A percentile compares a stretch with the other conserved stretches of the same genome.
Evolutionary conservation across 2,797 vertebrate genomes (phyloP).

Genomic region (Agapornis canus): DNA sequence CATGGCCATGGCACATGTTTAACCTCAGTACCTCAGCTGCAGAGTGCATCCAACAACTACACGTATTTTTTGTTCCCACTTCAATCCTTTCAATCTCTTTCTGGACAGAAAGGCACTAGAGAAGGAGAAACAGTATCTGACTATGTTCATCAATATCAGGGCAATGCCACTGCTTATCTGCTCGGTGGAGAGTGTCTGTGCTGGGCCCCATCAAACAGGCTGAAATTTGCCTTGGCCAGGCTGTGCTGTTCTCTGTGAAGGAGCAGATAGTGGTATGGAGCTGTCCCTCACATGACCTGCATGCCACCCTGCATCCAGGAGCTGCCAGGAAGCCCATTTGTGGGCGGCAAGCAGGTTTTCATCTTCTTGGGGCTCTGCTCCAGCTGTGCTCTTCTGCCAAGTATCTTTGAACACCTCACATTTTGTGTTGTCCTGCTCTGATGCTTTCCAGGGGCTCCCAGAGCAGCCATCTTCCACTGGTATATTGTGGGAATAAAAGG

Average conservation of each 20-base stretch:
- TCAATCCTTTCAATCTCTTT: neutral
- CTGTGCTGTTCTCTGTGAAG: neutral
- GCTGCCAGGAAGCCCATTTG: neutral
- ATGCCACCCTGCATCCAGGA: neutral
- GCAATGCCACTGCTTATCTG: neutral
- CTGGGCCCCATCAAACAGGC: neutral
- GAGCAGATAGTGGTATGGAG: neutral
- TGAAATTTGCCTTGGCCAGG: neutral
- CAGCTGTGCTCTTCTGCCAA: neutral
- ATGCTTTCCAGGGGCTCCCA: neutral
- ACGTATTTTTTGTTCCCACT: neutral
- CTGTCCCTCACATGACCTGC: neutral
- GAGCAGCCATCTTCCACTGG: neutral
- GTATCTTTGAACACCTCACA: neutral
- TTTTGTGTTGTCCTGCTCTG: neutral
- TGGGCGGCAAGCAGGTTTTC: neutral
- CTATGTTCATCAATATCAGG: neutral
- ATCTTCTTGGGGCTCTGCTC: neutral
- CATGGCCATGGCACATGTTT: neutral
- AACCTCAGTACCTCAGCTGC: neutral
- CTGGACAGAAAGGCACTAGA: neutral
- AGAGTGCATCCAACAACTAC: neutral
- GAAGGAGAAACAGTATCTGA: neutral
- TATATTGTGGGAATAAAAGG: neutral
- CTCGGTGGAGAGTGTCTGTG: rapidly evolving